phyloP scores from a whole-genome alignment of 1,140 invertebrate genomes.

The Bombus cullumanus region DNA sequence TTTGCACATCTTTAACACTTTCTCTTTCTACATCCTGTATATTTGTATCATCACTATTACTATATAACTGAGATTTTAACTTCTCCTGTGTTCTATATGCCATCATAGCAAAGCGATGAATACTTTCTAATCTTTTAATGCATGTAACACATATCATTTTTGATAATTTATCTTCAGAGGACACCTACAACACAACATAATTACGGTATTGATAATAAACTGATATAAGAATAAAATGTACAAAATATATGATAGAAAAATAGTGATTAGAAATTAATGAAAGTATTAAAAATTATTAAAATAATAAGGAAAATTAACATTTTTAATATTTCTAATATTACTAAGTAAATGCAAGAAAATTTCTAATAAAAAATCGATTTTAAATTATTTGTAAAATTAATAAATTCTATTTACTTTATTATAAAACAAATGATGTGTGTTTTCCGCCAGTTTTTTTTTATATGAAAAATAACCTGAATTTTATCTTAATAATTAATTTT shows the following conservation, averaged over 20 bases:
- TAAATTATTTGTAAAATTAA: constrained; percentile 10
- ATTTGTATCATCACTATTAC: constrained; percentile 57
- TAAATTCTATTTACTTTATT: constrained; percentile 2
- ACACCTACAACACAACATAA: constrained; percentile 75
- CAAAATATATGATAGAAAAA: background rate
- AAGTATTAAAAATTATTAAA: background rate
- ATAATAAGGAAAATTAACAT: background rate
- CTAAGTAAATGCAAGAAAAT: background rate
- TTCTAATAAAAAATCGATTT: background rate
- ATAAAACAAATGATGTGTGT: constrained; percentile 6
- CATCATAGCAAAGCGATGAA: constrained; percentile 84
- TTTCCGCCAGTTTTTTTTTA: background rate
- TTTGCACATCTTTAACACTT: constrained; percentile 67
- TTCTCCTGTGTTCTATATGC: constrained; percentile 84
- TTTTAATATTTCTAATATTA: background rate
- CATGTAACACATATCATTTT: constrained; percentile 84
- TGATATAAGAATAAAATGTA: background rate
- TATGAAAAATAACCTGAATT: constrained; percentile 4
- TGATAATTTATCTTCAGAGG: constrained; percentile 83
- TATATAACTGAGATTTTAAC: constrained; percentile 78
- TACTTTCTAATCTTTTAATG: constrained; percentile 82
- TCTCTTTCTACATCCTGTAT: constrained; percentile 63
- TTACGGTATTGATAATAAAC: background rate
- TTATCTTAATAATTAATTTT: background rate
- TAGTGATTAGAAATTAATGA: background rate